Evolutionary conservation across 2,113 vertebrate genomes (phyloP).

Genomic region (Sceloporus undulatus): DNA sequence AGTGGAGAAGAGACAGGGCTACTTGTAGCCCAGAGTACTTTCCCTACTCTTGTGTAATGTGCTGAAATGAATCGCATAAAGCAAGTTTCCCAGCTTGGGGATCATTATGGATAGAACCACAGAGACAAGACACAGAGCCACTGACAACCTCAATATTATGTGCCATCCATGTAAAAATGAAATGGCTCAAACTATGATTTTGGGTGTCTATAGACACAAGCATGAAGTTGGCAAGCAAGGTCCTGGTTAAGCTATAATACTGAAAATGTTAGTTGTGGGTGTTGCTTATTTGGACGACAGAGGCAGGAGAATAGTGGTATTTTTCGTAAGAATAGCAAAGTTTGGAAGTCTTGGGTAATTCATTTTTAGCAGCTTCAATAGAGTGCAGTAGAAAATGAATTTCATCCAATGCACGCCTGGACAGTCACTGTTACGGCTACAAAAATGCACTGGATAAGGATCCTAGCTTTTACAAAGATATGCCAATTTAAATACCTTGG

Average conservation of each 20-base stretch:
- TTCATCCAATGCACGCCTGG: neutral
- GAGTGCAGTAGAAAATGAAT: neutral
- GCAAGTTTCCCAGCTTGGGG: too few species aligned
- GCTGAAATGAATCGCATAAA: too few species aligned
- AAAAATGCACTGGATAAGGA: neutral
- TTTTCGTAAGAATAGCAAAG: neutral
- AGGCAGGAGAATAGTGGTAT: neutral
- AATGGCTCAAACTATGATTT: neutral
- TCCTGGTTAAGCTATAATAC: neutral
- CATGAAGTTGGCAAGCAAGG: neutral
- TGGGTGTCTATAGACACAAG: neutral
- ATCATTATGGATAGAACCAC: too few species aligned
- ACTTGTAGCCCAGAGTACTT: too few species aligned
- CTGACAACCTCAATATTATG: too few species aligned
- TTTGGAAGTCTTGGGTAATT: neutral
- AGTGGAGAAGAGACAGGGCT: too few species aligned
- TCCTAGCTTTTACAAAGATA: neutral
- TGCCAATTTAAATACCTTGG: neutral
- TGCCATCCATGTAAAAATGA: too few species aligned
- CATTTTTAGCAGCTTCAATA: neutral
- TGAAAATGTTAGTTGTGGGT: neutral
- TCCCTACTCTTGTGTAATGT: too few species aligned
- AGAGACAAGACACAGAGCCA: too few species aligned
- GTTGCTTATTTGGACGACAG: neutral
- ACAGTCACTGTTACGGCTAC: too few species aligned